Conservation (phyloP, 2,797 vertebrate genomes). For the Trachops cirrhosus region DNA sequence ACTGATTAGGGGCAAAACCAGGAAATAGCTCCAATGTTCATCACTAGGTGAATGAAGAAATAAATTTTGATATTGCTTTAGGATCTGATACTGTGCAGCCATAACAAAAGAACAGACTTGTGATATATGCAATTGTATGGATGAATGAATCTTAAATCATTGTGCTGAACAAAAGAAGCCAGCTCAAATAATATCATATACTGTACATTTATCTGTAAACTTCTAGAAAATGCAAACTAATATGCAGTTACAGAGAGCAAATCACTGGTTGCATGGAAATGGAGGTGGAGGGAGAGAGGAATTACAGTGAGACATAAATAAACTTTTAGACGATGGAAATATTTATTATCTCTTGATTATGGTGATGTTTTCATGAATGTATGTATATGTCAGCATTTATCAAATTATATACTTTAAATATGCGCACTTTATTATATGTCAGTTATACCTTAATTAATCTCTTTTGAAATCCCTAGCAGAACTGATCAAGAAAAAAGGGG, state of each 20-base stretch:
- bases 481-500: neutral
- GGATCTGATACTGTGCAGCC: neutral
- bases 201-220: neutral
- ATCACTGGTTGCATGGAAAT: neutral
- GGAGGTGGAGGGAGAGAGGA: neutral
- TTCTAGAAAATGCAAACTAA: neutral
- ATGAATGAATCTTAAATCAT: neutral
- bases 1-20: neutral
- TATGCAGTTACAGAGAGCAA: neutral
- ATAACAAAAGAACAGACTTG: neutral
- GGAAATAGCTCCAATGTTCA: neutral
- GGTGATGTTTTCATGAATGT: neutral
- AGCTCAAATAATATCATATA: neutral
- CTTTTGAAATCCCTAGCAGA: slow-evolving; percentile 3
- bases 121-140: neutral
- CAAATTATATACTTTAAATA: neutral
- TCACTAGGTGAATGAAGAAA: neutral
- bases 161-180: neutral
- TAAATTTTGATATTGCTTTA: neutral
- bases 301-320: neutral
- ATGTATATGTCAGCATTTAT: neutral
- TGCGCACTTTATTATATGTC: neutral
- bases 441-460: neutral
- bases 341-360: neutral
- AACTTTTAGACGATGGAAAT: neutral